Evolutionary conservation across 2,888 invertebrate species (phyloP), one percentile per base, ranked within the genome.

Genomic region (Lamproptera curius): DNA sequence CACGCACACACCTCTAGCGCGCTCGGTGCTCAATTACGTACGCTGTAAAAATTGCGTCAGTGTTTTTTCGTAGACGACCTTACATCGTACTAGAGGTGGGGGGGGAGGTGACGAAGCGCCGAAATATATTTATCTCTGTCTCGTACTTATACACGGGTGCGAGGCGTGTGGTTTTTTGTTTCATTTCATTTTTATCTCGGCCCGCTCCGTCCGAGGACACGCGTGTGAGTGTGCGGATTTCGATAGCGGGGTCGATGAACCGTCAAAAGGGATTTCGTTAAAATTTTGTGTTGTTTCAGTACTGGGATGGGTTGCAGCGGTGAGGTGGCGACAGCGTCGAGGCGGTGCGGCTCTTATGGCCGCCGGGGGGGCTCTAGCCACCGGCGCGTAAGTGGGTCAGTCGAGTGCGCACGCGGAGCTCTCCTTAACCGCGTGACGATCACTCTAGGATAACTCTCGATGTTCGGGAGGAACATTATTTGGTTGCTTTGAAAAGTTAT

Each of bases 31-130:
- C 82, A 83, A 85, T 85, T 86, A 84, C 84, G 83, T 79, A 79
- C 84, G 76, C 76, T 82, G 80, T 85, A 86, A 87, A 87, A 87
- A 86, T 87, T 86, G 86, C 87, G 84, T 86, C 84, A 86, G 85
- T 86, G 76, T 84, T 85, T 31, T 86, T 85, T 85, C 82, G 82
- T 80, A 65, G 82, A 63, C 84, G 84, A 86, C 82, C 83, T 85
- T 83, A 85, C 71, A 69, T 63, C 75, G n/a, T n/a, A n/a, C n/a
- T n/a, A n/a, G n/a, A n/a, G n/a, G n/a, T n/a, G n/a, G n/a, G n/a
- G n/a, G n/a, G n/a, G n/a, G n/a, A 67, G 62, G 65, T 75, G 73
- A 75, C 72, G 67, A 69, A 63, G 70, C 55, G 73, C 80, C 85
- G 70, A 86, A 85, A 85, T 86, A 85, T 82, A 76, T 76, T 84